Conservation (phyloP, 1,140 invertebrate species). For the Eriosoma lanigerum region DNA sequence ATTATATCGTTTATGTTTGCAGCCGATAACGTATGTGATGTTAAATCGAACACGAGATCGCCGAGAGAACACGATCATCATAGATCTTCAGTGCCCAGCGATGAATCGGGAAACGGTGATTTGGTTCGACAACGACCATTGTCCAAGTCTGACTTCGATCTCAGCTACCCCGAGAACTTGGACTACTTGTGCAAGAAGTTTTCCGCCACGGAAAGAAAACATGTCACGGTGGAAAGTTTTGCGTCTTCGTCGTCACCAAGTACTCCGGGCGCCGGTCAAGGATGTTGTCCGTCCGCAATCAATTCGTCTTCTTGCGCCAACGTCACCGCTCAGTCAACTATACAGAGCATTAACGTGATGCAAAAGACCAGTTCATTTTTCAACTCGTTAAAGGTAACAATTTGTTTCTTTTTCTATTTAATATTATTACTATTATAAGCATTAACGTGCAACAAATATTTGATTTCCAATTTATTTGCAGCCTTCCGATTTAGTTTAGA, state of each 20-base stretch:
- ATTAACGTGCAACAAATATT: too few species aligned
- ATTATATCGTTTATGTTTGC: background rate
- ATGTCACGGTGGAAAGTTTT: slow-evolving; percentile 27
- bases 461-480: too few species aligned
- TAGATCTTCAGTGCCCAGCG: slow-evolving; percentile 1
- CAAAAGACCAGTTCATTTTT: slow-evolving; percentile 74
- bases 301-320: slow-evolving; percentile 43
- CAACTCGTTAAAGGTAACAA: slow-evolving; percentile 63
- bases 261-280: slow-evolving; percentile 31
- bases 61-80: slow-evolving; percentile 4
- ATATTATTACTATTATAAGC: too few species aligned
- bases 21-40: slow-evolving; percentile 2
- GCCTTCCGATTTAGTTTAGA: too few species aligned
- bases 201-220: slow-evolving; percentile 2
- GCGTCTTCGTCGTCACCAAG: slow-evolving; percentile 41
- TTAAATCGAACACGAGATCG: background rate
- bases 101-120: background rate
- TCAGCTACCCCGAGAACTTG: slow-evolving; percentile 34
- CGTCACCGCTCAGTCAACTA: slow-evolving; percentile 57
- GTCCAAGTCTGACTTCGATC: slow-evolving; percentile 39
- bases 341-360: slow-evolving; percentile 62
- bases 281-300: slow-evolving; percentile 39
- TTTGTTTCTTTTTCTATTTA: too few species aligned
- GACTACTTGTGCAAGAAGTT: slow-evolving; percentile 23
- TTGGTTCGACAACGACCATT: background rate